These are phyloP conservation scores for Synanthedon formicaeformis DNA, from an alignment of 2,888 invertebrate genomes.

Conservation along the genomic window DNA sequence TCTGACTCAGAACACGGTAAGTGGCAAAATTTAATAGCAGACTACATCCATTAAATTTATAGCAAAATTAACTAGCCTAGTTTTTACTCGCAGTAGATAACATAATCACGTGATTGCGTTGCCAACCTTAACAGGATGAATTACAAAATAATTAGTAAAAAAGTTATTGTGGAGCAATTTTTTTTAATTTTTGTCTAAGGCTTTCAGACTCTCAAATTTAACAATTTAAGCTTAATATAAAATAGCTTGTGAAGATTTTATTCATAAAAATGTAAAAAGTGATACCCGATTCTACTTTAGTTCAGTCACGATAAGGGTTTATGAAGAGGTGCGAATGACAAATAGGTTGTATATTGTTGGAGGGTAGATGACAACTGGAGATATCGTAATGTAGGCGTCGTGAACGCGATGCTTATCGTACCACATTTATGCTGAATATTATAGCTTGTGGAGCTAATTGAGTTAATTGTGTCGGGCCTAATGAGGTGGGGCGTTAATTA, in stretches of 20 bases:
- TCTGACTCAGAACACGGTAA: neutral
- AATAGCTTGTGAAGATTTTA: too few species aligned
- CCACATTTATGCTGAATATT: slow-evolving; percentile 2
- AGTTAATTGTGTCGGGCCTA: slow-evolving; percentile 3
- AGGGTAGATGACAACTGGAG: slow-evolving; percentile 1
- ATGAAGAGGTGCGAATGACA: slow-evolving; percentile 17
- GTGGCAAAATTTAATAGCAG: neutral
- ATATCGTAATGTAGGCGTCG: neutral
- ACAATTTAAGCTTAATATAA: too few species aligned
- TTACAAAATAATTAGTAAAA: too few species aligned
- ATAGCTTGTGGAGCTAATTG: slow-evolving; percentile 8
- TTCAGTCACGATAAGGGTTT: neutral
- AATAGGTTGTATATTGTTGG: slow-evolving; percentile 3
- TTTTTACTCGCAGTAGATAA: too few species aligned
- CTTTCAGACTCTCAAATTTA: too few species aligned
- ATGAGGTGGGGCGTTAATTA: neutral
- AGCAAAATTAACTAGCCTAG: too few species aligned
- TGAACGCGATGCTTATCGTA: neutral
- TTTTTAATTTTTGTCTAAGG: too few species aligned
- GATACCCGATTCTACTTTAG: neutral
- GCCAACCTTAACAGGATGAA: too few species aligned
- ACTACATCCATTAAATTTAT: too few species aligned
- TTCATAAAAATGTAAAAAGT: too few species aligned
- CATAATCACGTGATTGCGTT: too few species aligned
- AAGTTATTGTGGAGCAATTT: too few species aligned